These are phyloP conservation scores for Ylistrum balloti DNA, from an alignment of 1,140 invertebrate genomes.

Conservation along the genomic window DNA sequence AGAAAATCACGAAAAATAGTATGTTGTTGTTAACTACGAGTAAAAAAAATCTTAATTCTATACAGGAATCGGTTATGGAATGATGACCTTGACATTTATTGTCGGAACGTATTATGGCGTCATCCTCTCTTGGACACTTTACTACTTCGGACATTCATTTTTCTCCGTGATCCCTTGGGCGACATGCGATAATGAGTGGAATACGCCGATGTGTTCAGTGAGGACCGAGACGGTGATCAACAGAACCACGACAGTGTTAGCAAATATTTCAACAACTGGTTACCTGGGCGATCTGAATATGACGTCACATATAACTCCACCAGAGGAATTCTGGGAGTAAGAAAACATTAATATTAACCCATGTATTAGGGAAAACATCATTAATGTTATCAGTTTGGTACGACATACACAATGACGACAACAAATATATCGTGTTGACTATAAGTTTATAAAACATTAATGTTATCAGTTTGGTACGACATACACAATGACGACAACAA, in stretches of 20 bases:
- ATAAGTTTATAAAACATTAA: neutral
- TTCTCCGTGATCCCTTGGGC: slow-evolving; percentile 92
- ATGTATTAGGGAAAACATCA: too few species aligned
- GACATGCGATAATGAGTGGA: slow-evolving; percentile 95
- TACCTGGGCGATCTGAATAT: neutral
- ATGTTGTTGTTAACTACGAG: too few species aligned
- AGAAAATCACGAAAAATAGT: too few species aligned
- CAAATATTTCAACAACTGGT: neutral
- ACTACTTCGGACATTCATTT: slow-evolving; percentile 88
- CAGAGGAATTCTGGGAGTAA: slow-evolving; percentile 56
- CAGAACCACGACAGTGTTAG: neutral
- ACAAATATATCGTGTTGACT: neutral
- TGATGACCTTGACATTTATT: slow-evolving; percentile 48
- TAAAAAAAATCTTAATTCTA: neutral
- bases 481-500: too few species aligned
- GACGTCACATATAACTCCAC: neutral
- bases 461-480: neutral
- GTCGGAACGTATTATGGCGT: slow-evolving; percentile 49
- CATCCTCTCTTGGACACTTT: slow-evolving; percentile 96
- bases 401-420: neutral
- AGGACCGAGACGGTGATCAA: neutral
- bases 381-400: neutral
- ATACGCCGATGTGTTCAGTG: slow-evolving; percentile 80
- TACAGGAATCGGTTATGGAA: slow-evolving; percentile 53
- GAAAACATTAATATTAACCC: too few species aligned